Base-by-base conservation (phyloP, 2,888 invertebrate species). In the Euclidia mi region DNA sequence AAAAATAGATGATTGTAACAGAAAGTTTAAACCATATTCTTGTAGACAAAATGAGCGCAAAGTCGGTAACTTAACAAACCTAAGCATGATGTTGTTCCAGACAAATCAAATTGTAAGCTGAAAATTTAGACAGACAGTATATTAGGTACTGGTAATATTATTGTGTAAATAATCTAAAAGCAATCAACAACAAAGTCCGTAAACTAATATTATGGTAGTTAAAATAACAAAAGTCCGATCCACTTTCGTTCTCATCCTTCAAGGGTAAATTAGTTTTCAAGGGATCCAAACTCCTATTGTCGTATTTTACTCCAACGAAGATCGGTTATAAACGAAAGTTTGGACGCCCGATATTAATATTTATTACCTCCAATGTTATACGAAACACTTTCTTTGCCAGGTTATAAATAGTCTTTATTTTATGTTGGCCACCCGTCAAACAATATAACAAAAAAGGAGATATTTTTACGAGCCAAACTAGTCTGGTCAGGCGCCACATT, bases 391-490 rank as follows among this genome's bases (percentile, higher is more conserved):
- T 89, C 85, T 82, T 82, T 82, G 70, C 72, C 66, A 75, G 78
- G 81, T 87, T 91, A 93, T 89, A 92, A 93, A 93, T 93, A 92
- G 90, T 75, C 73, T 81, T 82, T 86, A 80, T 89, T 90, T 90
- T 89, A 90, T 84, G 84, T 81, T 72, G 84, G 84, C 88, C 87
- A 88, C 89, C 89, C 89, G 87, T 90, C 87, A 89, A 87, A 90
- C 83, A 81, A 83, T 82, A 85, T 88, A 89, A 89, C 87, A 86
- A 87, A 89, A 88, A 75, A 67, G 45, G 46, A 56, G 52, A 51
- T 44, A 56, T 67, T 85, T 92, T 89, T 88, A 89, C 78, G 88
- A 82, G 56, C 76, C 65, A 56, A 41, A 63, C 70, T 76, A 68
- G 77, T 70, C 76, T 70, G 68, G 67, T 71, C 72, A 75, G 76